phyloP scores from a whole-genome alignment of 1,140 invertebrate species.

The Augochlora pura region DNA sequence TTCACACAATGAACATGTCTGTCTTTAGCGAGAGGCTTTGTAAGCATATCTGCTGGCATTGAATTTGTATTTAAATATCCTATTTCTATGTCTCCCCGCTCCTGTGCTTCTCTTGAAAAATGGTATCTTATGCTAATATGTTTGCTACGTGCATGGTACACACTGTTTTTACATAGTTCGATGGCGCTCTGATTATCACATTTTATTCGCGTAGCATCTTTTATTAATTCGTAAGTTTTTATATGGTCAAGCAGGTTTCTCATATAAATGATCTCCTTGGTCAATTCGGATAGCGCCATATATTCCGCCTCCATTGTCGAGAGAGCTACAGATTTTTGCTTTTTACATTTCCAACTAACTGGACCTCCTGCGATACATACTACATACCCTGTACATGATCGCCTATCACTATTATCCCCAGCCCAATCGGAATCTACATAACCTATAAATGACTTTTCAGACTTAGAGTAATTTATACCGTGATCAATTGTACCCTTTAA shows the following conservation, averaged over 20 bases:
- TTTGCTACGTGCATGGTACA: slow-evolving; percentile 26
- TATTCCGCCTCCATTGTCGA: too few relatives aligned
- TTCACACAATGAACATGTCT: too few relatives aligned
- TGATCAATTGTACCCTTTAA: too few relatives aligned
- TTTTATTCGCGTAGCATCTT: neutral
- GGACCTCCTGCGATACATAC: too few relatives aligned
- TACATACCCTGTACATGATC: too few relatives aligned
- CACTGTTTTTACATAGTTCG: slow-evolving; percentile 34
- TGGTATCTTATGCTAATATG: slow-evolving; percentile 16
- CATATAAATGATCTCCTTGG: neutral
- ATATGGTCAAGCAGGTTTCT: neutral
- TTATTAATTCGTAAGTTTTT: neutral
- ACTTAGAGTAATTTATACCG: too few relatives aligned
- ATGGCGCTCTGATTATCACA: slow-evolving; percentile 53
- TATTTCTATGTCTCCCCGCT: neutral
- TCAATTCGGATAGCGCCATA: too few relatives aligned
- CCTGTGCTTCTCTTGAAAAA: neutral
- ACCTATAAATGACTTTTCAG: too few relatives aligned
- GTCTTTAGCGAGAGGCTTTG: neutral
- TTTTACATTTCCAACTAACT: too few relatives aligned
- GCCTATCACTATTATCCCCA: too few relatives aligned
- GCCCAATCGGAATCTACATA: too few relatives aligned
- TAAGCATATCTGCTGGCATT: slow-evolving; percentile 6
- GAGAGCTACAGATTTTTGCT: too few relatives aligned
- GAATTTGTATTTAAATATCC: neutral